phyloP scores from a whole-genome alignment of 2,888 invertebrate genomes.

The Sympetrum striolatum region DNA sequence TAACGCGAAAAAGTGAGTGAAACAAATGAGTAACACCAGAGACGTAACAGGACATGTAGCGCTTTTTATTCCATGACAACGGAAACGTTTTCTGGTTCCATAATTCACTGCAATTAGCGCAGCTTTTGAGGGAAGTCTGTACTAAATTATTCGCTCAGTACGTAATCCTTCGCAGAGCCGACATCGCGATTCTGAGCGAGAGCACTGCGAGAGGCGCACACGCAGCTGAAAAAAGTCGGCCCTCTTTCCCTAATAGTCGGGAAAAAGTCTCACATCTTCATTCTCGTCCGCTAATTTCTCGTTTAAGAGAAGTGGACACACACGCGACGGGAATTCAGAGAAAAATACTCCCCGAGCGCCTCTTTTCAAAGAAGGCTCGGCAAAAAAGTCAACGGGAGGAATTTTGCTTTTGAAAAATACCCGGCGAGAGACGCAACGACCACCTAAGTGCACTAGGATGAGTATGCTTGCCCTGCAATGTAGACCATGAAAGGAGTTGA shows the following conservation, averaged over 20 bases:
- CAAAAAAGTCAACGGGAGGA: background rate
- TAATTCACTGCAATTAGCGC: background rate
- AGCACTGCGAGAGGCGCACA: background rate
- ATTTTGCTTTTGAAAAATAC: background rate
- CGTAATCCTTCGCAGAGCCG: background rate
- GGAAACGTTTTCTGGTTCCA: too few species aligned
- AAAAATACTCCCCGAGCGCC: background rate
- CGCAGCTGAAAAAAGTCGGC: background rate
- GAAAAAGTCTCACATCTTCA: background rate
- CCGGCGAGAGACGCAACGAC: background rate
- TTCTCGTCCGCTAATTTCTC: background rate
- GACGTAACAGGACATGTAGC: too few species aligned
- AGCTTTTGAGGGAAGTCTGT: background rate
- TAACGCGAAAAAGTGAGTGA: too few species aligned
- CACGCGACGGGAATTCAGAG: background rate
- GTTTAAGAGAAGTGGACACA: background rate
- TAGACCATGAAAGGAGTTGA: background rate
- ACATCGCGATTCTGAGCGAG: background rate
- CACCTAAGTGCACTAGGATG: background rate
- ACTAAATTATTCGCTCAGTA: background rate
- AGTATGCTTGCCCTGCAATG: background rate
- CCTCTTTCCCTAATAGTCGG: background rate
- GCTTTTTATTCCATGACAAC: too few species aligned
- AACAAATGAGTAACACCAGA: too few species aligned
- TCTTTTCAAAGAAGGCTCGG: background rate